These are phyloP conservation scores for Brenthis daphne DNA, from an alignment of 2,888 invertebrate species.

Conservation along the genomic window DNA sequence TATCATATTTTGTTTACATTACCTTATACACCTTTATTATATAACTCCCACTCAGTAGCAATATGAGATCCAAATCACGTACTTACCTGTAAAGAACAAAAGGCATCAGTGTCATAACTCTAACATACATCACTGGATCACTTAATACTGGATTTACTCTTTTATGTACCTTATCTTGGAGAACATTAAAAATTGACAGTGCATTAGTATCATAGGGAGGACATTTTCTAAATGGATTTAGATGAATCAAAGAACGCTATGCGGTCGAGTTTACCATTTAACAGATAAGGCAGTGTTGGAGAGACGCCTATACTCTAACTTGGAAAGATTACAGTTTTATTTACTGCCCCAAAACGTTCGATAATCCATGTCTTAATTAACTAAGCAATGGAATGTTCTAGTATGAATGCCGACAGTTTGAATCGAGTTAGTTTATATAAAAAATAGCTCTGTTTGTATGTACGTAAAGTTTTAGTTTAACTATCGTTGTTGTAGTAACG, in stretches of 20 bases:
- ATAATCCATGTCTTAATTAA: slow-evolving; percentile 83
- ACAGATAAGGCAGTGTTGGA: slow-evolving; percentile 73
- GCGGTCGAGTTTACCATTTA: slow-evolving; percentile 68
- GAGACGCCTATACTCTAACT: slow-evolving; percentile 73
- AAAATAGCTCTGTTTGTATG: slow-evolving; percentile 36
- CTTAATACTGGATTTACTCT: slow-evolving; percentile 48
- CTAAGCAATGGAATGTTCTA: slow-evolving; percentile 68
- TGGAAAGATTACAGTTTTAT: slow-evolving; percentile 79
- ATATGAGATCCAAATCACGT: slow-evolving; percentile 25
- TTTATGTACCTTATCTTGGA: slow-evolving; percentile 58
- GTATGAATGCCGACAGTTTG: slow-evolving; percentile 42
- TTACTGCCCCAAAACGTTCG: slow-evolving; percentile 79
- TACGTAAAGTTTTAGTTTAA: slow-evolving; percentile 33
- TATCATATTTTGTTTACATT: not conserved
- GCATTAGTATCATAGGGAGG: slow-evolving; percentile 70
- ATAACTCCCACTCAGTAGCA: slow-evolving; percentile 13
- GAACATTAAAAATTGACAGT: slow-evolving; percentile 78
- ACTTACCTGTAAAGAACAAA: slow-evolving; percentile 61
- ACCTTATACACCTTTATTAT: slow-evolving; percentile 3
- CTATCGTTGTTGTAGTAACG: not conserved
- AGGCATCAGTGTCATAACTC: slow-evolving; percentile 45
- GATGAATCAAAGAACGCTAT: slow-evolving; percentile 78
- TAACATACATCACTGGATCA: slow-evolving; percentile 40
- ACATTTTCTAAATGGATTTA: slow-evolving; percentile 69
- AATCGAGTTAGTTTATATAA: slow-evolving; percentile 13